Conservation (phyloP, 1,140 invertebrate species). For the Cecropterus lyciades region DNA sequence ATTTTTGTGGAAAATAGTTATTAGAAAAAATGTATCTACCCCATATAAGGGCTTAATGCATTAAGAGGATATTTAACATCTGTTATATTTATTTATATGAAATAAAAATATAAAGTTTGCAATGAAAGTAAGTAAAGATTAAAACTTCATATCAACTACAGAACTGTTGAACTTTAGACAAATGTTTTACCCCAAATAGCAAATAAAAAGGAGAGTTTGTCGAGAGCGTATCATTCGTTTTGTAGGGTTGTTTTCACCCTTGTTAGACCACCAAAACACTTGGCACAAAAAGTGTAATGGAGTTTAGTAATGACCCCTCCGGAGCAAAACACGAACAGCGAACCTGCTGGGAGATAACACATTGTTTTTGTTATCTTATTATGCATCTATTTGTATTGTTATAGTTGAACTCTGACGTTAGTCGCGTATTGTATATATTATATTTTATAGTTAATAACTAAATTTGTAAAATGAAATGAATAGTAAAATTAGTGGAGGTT, state of each 20-base stretch:
- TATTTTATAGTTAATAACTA: too few species aligned
- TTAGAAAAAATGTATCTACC: too few species aligned
- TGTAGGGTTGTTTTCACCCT: constrained; percentile 81
- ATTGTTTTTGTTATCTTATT: constrained; percentile 50
- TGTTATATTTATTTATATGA: too few species aligned
- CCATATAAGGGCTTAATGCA: too few species aligned
- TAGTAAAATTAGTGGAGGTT: too few species aligned
- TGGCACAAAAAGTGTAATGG: constrained; percentile 81
- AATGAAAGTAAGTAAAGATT: background rate
- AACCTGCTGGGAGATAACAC: constrained; percentile 59
- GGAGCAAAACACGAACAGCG: constrained; percentile 62
- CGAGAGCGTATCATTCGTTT: constrained; percentile 74
- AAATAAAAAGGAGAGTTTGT: constrained; percentile 62
- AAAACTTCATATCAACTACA: background rate
- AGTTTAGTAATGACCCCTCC: constrained; percentile 78
- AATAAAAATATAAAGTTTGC: too few species aligned
- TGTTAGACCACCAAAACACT: constrained; percentile 80
- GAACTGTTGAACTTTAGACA: constrained; percentile 27
- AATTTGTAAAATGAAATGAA: too few species aligned
- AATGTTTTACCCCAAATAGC: constrained; percentile 56
- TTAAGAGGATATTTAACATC: too few species aligned
- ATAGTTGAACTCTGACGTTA: too few species aligned
- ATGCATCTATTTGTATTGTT: background rate
- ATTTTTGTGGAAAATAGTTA: too few species aligned
- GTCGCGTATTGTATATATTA: too few species aligned